phyloP scores from a whole-genome alignment of 2,888 invertebrate genomes.

The Lacanobia wlatinum region DNA sequence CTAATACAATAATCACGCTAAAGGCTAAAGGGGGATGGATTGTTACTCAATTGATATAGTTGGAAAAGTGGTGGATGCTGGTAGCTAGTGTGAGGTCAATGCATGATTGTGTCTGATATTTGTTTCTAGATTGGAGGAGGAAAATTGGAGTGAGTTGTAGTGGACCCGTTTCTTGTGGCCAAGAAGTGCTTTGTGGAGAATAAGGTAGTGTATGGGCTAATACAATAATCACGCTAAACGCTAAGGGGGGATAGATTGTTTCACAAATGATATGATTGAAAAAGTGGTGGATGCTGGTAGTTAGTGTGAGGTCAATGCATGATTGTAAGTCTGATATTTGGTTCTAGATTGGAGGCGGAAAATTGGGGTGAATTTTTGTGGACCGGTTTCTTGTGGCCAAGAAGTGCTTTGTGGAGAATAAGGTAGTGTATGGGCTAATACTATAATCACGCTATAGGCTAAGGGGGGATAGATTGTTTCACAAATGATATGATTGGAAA shows the following conservation, averaged over 20 bases:
- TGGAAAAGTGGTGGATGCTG: background rate
- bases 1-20: background rate
- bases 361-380: slow-evolving; percentile 14
- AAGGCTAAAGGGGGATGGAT: background rate
- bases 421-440: background rate
- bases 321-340: background rate
- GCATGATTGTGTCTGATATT: background rate
- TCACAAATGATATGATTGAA: background rate
- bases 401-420: slow-evolving; percentile 8
- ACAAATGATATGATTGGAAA: background rate
- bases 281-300: background rate
- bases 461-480: background rate
- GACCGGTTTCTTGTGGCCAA: slow-evolving; percentile 6
- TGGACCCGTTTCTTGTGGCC: slow-evolving; percentile 7
- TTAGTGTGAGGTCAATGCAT: background rate
- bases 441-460: background rate
- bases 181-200: slow-evolving; percentile 3
- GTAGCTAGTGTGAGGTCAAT: background rate
- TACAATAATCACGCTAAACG: background rate
- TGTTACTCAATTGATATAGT: background rate
- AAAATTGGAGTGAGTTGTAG: slow-evolving; percentile 17
- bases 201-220: background rate
- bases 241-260: no score
- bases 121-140: slow-evolving; percentile 17
- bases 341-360: slow-evolving; percentile 17